Conservation (phyloP, 2,797 vertebrate species). For the Balearica regulorum region DNA sequence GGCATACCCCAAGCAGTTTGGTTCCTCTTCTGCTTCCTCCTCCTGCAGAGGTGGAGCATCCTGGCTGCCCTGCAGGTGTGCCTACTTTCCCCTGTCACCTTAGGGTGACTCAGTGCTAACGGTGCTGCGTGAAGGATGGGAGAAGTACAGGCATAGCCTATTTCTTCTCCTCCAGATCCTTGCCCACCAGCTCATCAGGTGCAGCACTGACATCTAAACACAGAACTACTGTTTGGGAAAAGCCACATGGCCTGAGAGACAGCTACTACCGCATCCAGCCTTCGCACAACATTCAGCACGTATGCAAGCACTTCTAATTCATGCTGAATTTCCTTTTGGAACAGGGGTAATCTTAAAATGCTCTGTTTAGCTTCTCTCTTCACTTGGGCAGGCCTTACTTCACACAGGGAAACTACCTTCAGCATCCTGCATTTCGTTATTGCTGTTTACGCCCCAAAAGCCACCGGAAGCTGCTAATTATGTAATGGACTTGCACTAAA, state of each 20-base stretch:
- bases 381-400: background rate
- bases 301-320: background rate
- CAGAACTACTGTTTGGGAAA: background rate
- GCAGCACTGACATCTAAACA: background rate
- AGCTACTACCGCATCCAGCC: background rate
- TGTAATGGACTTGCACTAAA: background rate
- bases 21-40: background rate
- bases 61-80: background rate
- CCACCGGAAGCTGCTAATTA: background rate
- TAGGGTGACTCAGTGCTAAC: background rate
- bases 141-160: background rate
- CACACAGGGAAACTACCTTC: background rate
- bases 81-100: background rate
- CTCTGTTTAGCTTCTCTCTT: background rate
- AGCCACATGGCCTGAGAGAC: background rate
- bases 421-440: background rate
- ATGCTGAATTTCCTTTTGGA: background rate
- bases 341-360: background rate
- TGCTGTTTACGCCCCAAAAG: background rate
- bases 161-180: background rate
- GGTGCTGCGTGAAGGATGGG: background rate
- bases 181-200: background rate
- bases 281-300: background rate
- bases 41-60: background rate
- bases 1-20: rapidly evolving